Evolutionary conservation across 2,797 vertebrate species (phyloP), one percentile per base, ranked within the genome.

Genomic region (Xerus rutilus): DNA sequence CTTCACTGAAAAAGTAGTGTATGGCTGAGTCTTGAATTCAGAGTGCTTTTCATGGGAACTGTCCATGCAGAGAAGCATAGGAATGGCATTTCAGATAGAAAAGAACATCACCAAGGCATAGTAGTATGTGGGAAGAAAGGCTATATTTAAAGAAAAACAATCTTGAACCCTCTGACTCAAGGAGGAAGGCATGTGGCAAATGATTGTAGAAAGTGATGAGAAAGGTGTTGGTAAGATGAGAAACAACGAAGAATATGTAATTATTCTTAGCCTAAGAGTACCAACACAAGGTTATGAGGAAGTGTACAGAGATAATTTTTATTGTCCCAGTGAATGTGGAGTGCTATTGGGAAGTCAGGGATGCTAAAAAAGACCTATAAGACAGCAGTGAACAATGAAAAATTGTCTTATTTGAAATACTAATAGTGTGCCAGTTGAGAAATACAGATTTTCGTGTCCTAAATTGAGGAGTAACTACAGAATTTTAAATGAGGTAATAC

Each of bases 141-240:
- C 9, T 49, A 5, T 67, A 28, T 49, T n/a, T 64, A 93, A 49
- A 23, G 43, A 88, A 65, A 86, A 79, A 92, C 1, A 15, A 39
- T 17, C 10, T 84, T 74, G 25, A 73, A 25, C 17, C 11, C 57
- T 23, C 10, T 81, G 62, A 28, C 14, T 77, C 28, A 52, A 32
- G 3, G 62, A 93, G 59, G 57, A 25, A 54, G 21, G 7, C 18
- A 15, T 81, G 21, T 65, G 23, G n/a, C 54, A 88, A 18, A 39
- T 91, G 30, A 95, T 83, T 85, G 13, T 81, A 72, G 73, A 93
- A 81, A 88, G 65, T 88, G n/a, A 52, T 39, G 9, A 4, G 4
- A 35, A 91, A 73, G 30, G 13, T 52, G 1, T 85, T 78, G 43
- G 30, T 91, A 35, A 81, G 54, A 12, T 82, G 30, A 20, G 59